Conservation (phyloP, 1,140 invertebrate genomes). For the Sinella curviseta region DNA sequence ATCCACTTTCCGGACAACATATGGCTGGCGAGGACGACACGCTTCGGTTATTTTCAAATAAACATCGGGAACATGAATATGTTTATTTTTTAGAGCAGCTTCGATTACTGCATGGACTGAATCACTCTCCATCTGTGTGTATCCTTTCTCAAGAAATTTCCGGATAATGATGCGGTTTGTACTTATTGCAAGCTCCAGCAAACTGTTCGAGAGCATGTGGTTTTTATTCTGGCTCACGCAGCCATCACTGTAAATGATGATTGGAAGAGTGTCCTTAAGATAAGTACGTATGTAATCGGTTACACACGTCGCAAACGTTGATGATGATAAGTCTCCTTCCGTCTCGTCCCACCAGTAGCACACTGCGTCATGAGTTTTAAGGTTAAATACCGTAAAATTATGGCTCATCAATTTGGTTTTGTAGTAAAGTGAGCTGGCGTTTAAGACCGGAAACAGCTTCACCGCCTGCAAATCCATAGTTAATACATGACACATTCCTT, state of each 20-base stretch:
- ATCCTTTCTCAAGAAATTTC: too few relatives aligned
- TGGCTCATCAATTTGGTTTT: slow-evolving; percentile 46
- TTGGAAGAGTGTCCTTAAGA: slow-evolving; percentile 25
- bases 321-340: too few relatives aligned
- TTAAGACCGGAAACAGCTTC: too few relatives aligned
- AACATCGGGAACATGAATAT: slow-evolving; percentile 42
- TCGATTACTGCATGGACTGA: too few relatives aligned
- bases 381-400: slow-evolving; percentile 40
- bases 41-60: slow-evolving; percentile 33
- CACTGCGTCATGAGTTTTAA: too few relatives aligned
- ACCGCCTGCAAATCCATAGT: slow-evolving; percentile 55
- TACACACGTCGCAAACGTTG: slow-evolving; percentile 30
- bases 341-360: too few relatives aligned
- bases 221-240: neutral
- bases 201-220: slow-evolving; percentile 14
- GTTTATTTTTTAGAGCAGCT: neutral
- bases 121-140: slow-evolving; percentile 31
- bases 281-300: slow-evolving; percentile 32
- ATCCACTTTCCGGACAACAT: too few relatives aligned
- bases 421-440: too few relatives aligned
- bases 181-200: slow-evolving; percentile 14
- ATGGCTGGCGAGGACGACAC: neutral
- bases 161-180: neutral
- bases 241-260: slow-evolving; percentile 52
- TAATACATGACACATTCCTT: slow-evolving; percentile 44